phyloP scores from a whole-genome alignment of 2,797 vertebrate genomes.

The Oryzias dopingdopingensis region DNA sequence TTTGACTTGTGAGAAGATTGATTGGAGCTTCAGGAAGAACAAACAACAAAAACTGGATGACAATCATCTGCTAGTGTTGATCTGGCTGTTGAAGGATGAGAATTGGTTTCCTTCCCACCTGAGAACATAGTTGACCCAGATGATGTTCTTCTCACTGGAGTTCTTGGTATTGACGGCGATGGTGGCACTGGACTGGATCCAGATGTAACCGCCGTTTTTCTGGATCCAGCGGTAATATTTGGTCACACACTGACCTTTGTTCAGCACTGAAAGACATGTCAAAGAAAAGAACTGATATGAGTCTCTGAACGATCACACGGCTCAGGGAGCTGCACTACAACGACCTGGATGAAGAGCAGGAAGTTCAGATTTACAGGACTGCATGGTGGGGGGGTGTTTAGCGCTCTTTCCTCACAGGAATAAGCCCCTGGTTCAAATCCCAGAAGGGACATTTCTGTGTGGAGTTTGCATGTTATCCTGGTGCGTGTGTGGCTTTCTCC shows the following conservation, averaged over 20 bases:
- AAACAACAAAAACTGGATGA: no score
- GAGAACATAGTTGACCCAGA: conserved; percentile 98
- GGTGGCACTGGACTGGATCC: conserved; percentile 98
- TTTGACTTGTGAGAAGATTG: no score
- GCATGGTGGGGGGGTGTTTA: background rate
- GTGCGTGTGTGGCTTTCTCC: no score
- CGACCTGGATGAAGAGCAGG: no score
- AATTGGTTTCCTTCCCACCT: conserved; percentile 49
- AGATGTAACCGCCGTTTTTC: conserved; percentile 96
- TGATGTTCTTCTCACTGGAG: conserved; percentile 94
- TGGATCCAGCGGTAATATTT: conserved; percentile 99
- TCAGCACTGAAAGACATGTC: conserved; percentile 83
- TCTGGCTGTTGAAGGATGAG: no score
- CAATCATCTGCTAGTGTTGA: background rate
- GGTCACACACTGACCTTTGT: conserved; percentile 97
- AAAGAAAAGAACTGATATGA: background rate
- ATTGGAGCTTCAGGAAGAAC: no score
- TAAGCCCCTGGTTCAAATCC: no score
- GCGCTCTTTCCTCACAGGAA: no score
- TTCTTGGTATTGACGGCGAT: conserved; percentile 98
- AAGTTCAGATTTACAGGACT: background rate
- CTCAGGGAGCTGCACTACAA: no score
- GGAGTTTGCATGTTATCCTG: no score
- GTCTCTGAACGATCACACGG: no score
- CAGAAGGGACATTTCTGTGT: no score